These are phyloP conservation scores for Anoncus sp. DNA, from an alignment of 2,888 invertebrate genomes.

Conservation along the genomic window DNA sequence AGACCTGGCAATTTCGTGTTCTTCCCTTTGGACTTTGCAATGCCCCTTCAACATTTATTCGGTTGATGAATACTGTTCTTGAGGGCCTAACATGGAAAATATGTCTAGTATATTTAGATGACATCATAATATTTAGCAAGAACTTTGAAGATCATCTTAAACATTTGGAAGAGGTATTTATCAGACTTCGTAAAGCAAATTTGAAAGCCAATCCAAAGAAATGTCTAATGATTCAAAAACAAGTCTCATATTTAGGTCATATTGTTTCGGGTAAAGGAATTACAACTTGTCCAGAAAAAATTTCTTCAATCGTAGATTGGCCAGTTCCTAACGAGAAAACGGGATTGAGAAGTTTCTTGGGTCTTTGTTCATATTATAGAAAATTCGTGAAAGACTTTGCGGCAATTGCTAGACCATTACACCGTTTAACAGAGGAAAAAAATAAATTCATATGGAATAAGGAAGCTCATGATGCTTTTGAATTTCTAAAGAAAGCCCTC, in stretches of 20 bases:
- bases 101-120: slow-evolving; percentile 61
- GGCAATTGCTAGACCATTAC: slow-evolving; percentile 26
- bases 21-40: slow-evolving; percentile 48
- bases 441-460: neutral
- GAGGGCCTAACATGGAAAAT: slow-evolving; percentile 66
- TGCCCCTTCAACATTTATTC: slow-evolving; percentile 37
- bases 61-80: slow-evolving; percentile 45
- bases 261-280: slow-evolving; percentile 15
- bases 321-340: slow-evolving; percentile 25
- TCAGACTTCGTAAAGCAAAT: slow-evolving; percentile 3
- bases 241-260: slow-evolving; percentile 18
- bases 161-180: slow-evolving; percentile 33
- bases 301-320: slow-evolving; percentile 33
- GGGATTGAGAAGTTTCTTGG: slow-evolving; percentile 7
- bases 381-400: slow-evolving; percentile 31
- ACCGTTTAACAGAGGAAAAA: slow-evolving; percentile 22
- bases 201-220: slow-evolving; percentile 5
- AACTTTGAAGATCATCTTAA: slow-evolving; percentile 56
- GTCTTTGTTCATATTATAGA: slow-evolving; percentile 29
- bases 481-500: neutral
- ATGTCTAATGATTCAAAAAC: slow-evolving; percentile 6
- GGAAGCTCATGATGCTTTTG: neutral
- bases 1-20: slow-evolving; percentile 43
- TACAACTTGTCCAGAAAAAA: slow-evolving; percentile 26
- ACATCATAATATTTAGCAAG: slow-evolving; percentile 59